Evolutionary conservation across 2,888 invertebrate species (phyloP), one percentile per base, ranked within the genome.

Genomic region (Blomia tropicalis): DNA sequence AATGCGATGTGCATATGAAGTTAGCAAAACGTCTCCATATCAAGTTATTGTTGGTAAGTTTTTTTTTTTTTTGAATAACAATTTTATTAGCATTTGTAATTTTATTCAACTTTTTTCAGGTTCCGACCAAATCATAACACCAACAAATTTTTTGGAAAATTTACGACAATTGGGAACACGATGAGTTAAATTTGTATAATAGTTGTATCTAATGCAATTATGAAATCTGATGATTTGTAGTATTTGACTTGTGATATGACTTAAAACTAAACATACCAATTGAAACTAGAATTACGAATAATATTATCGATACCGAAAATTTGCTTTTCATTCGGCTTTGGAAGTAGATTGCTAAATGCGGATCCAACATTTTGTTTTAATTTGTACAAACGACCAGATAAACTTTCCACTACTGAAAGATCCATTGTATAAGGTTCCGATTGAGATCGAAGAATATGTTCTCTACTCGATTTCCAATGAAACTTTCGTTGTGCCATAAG

Each of bases 1-100:
- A 78, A 89, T 98, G 77, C 84, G 98, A 67, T 87, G 88, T 75
- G 98, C 92, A 19, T 99, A 98, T 74, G 96, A 98, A 78, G 95
- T 99, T 56, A 92, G 92, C 60, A 85, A 86, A 69, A 83, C 87
- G 7, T 79, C 83, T 69, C 96, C 7, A 76, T 99, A 96, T 96
- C 98, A 99, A 75, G 92, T 98, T 59, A 87, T 99, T 71, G 82
- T 96, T 69, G 98, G 83, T 82, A 72, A 74, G 79, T 70, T 41
- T 14, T 7, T 3, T 59, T n/a, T n/a, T n/a, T n/a, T 22, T 31
- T 36, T 43, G 22, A n/a, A 29, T 23, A 29, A 4, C 25, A 25
- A 36, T 51, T 11, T 14, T n/a, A n/a, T n/a, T n/a, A n/a, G n/a
- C 36, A 14, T 31, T 62, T 25, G 17, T 62, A 7, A 31, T n/a